These are phyloP conservation scores for Petrocephalus zakoni DNA, from an alignment of 2,113 vertebrate species.

Conservation along the genomic window DNA sequence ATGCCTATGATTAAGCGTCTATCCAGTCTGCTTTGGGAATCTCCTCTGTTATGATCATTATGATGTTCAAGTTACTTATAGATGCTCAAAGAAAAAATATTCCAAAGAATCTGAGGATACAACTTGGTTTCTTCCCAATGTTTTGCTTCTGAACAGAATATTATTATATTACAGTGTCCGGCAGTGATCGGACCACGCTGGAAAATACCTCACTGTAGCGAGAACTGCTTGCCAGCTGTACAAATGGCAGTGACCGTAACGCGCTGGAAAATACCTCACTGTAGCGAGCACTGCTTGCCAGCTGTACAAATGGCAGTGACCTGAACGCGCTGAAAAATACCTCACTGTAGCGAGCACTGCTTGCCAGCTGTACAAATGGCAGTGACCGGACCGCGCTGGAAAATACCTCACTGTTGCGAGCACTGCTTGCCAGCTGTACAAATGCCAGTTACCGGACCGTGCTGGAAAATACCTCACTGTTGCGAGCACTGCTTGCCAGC, in stretches of 20 bases:
- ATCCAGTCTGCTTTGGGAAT: neutral
- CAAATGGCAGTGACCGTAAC: neutral
- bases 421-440: too few relatives aligned
- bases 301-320: too few relatives aligned
- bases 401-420: too few relatives aligned
- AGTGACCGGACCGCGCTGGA: too few relatives aligned
- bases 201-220: too few relatives aligned
- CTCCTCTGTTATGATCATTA: neutral
- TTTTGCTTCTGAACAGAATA: neutral
- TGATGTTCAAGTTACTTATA: neutral
- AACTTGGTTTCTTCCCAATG: neutral
- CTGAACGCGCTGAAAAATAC: too few relatives aligned
- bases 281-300: too few relatives aligned
- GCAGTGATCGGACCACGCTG: neutral
- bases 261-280: neutral
- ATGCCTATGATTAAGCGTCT: neutral
- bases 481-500: too few relatives aligned
- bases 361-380: too few relatives aligned
- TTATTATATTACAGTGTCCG: neutral
- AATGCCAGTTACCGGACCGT: too few relatives aligned
- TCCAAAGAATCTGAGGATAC: neutral
- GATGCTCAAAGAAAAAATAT: neutral
- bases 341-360: too few relatives aligned
- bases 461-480: neutral
- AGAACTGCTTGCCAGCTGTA: too few relatives aligned